A percentile compares a stretch with the other conserved stretches of the same genome.
Conservation (phyloP, 35 echinoderm and acorn worm species). For the Apostichopus japonicus region DNA sequence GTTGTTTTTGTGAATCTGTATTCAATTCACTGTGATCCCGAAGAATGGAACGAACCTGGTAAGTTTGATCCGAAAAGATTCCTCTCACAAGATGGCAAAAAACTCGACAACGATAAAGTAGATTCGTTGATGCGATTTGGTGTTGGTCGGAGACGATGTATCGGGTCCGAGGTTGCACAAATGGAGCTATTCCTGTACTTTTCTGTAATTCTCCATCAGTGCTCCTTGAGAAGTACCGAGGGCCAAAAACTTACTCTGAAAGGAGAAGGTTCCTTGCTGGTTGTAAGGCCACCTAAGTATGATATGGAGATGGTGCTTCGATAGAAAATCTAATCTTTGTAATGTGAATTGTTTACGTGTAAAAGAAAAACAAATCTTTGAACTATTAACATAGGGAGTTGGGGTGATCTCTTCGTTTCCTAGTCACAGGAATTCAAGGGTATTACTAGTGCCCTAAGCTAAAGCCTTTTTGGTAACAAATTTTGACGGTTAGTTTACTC, state of each 20-base stretch:
- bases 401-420: too few species aligned
- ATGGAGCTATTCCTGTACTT: too few species aligned
- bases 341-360: too few species aligned
- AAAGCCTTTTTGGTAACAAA: too few species aligned
- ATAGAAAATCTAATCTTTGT: too few species aligned
- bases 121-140: constrained; percentile 77
- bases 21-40: constrained; percentile 56
- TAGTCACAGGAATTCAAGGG: too few species aligned
- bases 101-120: constrained; percentile 63
- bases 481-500: too few species aligned
- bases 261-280: constrained; percentile 58
- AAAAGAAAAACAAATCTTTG: too few species aligned
- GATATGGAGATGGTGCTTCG: neutral
- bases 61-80: constrained; percentile 63
- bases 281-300: constrained; percentile 56
- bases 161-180: constrained; percentile 45
- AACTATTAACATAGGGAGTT: too few species aligned
- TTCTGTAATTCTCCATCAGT: neutral
- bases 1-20: constrained; percentile 52
- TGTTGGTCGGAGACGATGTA: constrained; percentile 75
- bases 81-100: constrained; percentile 43
- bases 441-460: too few species aligned
- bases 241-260: constrained; percentile 3
- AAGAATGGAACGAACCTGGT: constrained; percentile 59
- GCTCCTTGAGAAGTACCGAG: constrained; percentile 49